Evolutionary conservation across 2,888 invertebrate species (phyloP), one percentile per base, ranked within the genome.

Genomic region (Plagiodera versicolora): DNA sequence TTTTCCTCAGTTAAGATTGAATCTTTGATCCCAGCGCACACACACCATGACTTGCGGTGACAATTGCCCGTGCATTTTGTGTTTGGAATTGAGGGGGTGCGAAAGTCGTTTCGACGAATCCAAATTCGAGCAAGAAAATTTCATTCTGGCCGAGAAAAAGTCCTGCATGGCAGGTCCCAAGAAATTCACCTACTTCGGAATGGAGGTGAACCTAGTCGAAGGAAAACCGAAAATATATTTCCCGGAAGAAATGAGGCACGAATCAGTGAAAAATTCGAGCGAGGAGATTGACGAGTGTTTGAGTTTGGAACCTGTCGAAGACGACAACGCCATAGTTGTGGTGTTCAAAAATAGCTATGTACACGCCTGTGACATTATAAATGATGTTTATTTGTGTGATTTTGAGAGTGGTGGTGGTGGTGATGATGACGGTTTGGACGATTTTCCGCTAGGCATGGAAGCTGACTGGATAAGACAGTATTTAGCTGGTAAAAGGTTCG

Each of bases 41-140:
- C 39, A 14, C n/a, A 58, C 20, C 61, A 88, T 88, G 88, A 86
- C 85, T 82, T 89, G 89, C 82, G 83, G 85, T 73, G 85, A 87
- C 83, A 86, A 89, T 72, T 91, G 91, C 80, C 83, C 83, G 71
- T 91, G 91, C 81, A 86, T 88, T 75, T 83, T 91, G 74, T 91
- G 91, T 78, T 85, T 89, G 67, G 90, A 91, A 78, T 80, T 91
- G 71, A 86, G 85, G 72, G 86, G 85, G 70, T 87, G 84, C 76
- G 85, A 84, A 63, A 71, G 82, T 81, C 76, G 82, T 80, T 50
- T 81, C 77, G 66, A 75, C 74, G 70, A 81, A 79, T 75, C 77
- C 65, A 82, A 82, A 51, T 61, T 62, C 70, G 83, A 59, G 18
- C 47, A 63, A 10, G 75, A 77, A 49, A 78, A 80, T 66, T 85